phyloP scores from a whole-genome alignment of 1,140 invertebrate genomes.

The Drosophila athabasca region DNA sequence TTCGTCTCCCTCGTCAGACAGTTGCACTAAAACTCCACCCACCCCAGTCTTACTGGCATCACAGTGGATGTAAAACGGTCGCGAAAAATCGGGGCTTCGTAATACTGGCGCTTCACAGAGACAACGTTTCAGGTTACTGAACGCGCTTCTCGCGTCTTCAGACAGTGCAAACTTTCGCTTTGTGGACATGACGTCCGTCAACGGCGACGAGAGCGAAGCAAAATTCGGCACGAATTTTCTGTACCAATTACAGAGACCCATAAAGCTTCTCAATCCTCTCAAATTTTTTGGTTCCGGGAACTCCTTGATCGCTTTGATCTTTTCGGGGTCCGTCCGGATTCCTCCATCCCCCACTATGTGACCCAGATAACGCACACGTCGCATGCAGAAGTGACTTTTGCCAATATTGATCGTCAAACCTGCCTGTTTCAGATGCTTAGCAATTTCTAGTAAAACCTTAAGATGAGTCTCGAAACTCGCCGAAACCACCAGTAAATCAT shows the following conservation, averaged over 20 bases:
- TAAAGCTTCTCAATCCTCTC: no score
- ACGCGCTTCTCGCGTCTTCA: no score
- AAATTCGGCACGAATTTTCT: no score
- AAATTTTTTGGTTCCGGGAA: no score
- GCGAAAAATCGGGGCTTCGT: not conserved
- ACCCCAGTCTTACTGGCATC: no score
- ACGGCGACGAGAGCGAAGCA: no score
- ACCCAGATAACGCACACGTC: not conserved
- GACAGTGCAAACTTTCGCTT: no score
- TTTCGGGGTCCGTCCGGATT: not conserved
- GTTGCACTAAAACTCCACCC: no score
- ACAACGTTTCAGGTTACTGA: not conserved
- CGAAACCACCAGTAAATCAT: conserved; percentile 10
- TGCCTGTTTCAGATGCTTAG: not conserved
- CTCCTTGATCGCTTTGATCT: not conserved
- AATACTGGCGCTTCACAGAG: not conserved
- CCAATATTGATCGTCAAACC: conserved; percentile 12
- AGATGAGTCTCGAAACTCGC: conserved; percentile 6
- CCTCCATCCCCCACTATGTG: not conserved
- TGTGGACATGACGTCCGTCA: not conserved
- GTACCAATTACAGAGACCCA: no score
- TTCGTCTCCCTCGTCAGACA: not conserved
- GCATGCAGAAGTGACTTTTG: conserved; percentile 7
- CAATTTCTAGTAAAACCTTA: not conserved
- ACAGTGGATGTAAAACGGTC: no score